These are phyloP conservation scores for Scopus umbretta DNA, from an alignment of 2,113 vertebrate genomes.

Conservation along the genomic window DNA sequence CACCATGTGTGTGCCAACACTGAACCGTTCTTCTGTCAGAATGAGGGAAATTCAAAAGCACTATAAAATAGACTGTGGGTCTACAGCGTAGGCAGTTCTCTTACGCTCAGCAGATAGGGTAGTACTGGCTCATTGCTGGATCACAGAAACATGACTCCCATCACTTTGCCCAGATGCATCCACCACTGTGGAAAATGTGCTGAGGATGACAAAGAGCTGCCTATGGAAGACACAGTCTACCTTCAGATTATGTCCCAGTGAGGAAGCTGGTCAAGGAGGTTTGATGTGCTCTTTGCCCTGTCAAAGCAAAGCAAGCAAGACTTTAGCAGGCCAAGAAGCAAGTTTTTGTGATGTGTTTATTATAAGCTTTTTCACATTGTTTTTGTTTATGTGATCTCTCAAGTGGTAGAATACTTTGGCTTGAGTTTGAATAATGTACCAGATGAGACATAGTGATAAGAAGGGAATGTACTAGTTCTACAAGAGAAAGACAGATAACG, in stretches of 20 bases:
- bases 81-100: neutral
- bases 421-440: neutral
- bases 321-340: neutral
- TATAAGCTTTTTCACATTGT: neutral
- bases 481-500: neutral
- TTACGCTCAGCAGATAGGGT: neutral
- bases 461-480: constrained; percentile 31
- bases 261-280: neutral
- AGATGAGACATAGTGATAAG: constrained; percentile 15
- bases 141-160: neutral
- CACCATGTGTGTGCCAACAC: neutral
- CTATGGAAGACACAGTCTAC: neutral
- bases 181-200: neutral
- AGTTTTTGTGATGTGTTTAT: neutral
- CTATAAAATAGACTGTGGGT: neutral
- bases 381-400: neutral
- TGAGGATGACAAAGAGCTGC: neutral
- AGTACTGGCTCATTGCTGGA: neutral
- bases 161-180: neutral
- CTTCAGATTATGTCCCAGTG: neutral
- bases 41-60: neutral
- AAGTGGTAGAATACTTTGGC: neutral
- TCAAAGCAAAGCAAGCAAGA: neutral
- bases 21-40: neutral
- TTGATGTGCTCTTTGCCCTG: neutral